Evolutionary conservation across 2,888 invertebrate species (phyloP), one percentile per base, ranked within the genome.

Genomic region (Melolontha melolontha): DNA sequence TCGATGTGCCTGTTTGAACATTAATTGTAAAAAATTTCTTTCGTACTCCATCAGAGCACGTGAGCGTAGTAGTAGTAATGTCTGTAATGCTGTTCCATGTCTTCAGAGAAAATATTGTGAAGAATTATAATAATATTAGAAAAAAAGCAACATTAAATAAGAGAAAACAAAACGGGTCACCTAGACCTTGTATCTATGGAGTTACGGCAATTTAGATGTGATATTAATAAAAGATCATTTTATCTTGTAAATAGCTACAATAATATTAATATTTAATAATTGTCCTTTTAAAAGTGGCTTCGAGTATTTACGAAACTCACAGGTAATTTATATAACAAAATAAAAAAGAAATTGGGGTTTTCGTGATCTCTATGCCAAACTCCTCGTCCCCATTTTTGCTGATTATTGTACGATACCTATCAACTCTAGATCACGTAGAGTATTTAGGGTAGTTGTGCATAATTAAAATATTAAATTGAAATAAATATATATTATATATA

Each of bases 381-480:
- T 66, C 59, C 66, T 49, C 66, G 50, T 50, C 63, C 54, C 34
- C 7, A 22, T 42, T 54, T 52, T 66, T 29, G 66, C 50, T 41
- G 49, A 40, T 44, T 63, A 75, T 76, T 73, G 77, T 79, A 79
- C 76, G 73, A 78, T 78, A 80, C 79, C 79, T 78, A 77, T 75
- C 65, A 78, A 79, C 78, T 80, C 78, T 78, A 78, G 76, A 70
- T 59, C 57, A 66, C 72, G 76, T 79, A 79, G 77, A 77, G 74
- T 76, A 76, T 77, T 75, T 75, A 76, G 78, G 79, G 79, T 81
- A 80, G 78, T 79, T 79, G 79, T 80, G 79, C 78, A 79, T 79
- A 70, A 40, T 54, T 54, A 64, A 66, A 70, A 69, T 67, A 67
- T 62, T 67, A 59, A 63, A 63, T 49, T 54, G 47, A 65, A 65